These are phyloP conservation scores for Dastarcus helophoroides DNA, from an alignment of 2,888 invertebrate species.

Conservation along the genomic window DNA sequence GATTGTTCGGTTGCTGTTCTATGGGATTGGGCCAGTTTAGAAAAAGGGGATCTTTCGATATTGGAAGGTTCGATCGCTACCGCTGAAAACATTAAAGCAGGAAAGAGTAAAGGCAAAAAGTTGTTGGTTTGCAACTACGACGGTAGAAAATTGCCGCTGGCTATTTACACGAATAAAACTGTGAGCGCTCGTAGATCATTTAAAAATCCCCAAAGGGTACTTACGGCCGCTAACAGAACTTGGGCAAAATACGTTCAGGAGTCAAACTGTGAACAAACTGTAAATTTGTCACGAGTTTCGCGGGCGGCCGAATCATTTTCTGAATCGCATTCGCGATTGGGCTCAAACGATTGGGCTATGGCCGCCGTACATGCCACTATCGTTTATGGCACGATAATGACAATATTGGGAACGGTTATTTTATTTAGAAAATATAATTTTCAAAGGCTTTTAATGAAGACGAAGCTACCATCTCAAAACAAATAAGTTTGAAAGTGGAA, in stretches of 20 bases:
- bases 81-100: constrained; percentile 49
- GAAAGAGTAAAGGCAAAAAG: constrained; percentile 54
- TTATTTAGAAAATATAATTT: constrained; percentile 15
- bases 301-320: constrained; percentile 20
- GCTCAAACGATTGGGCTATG: constrained; percentile 30
- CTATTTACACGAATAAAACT: constrained; percentile 41
- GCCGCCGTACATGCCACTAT: constrained; percentile 36
- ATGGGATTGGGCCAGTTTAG: constrained; percentile 62
- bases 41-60: constrained; percentile 51
- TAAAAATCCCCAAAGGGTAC: constrained; percentile 44
- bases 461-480: too few species aligned
- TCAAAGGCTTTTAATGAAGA: too few species aligned
- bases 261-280: constrained; percentile 43
- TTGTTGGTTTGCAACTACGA: constrained; percentile 53
- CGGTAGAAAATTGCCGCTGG: constrained; percentile 42
- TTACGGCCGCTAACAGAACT: constrained; percentile 49
- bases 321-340: constrained; percentile 17
- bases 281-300: constrained; percentile 17
- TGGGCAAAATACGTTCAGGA: constrained; percentile 64
- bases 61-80: constrained; percentile 54
- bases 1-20: constrained; percentile 57
- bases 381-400: constrained; percentile 32
- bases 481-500: too few species aligned
- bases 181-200: constrained; percentile 44
- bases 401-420: constrained; percentile 28